These are phyloP conservation scores for Oncopeltus fasciatus DNA, from an alignment of 1,140 invertebrate genomes.

Conservation along the genomic window DNA sequence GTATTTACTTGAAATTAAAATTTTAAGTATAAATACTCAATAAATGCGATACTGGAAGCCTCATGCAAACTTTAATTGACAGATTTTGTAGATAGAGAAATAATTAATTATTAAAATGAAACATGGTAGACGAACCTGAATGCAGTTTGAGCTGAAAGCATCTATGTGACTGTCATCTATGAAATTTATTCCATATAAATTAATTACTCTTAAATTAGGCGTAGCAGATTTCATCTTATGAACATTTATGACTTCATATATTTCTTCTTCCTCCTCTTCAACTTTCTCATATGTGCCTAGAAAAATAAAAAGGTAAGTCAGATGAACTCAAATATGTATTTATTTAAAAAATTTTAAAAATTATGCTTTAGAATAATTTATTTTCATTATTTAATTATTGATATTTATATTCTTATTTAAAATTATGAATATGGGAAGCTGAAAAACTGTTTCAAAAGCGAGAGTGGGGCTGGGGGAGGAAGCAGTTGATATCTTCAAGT, in stretches of 20 bases:
- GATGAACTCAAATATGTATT: too few species aligned
- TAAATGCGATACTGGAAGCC: background rate
- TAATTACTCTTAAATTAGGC: constrained; percentile 87
- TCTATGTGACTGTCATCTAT: constrained; percentile 98
- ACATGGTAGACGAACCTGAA: constrained; percentile 40
- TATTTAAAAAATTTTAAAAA: too few species aligned
- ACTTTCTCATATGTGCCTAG: constrained; percentile 95
- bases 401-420: too few species aligned
- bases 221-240: constrained; percentile 94
- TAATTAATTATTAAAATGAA: background rate
- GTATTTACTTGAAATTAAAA: too few species aligned
- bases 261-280: constrained; percentile 97
- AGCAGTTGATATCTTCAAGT: too few species aligned
- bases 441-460: too few species aligned
- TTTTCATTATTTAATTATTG: too few species aligned
- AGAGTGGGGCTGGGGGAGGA: too few species aligned
- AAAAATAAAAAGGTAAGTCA: too few species aligned
- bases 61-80: background rate
- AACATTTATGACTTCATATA: constrained; percentile 98
- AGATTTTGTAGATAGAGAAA: background rate
- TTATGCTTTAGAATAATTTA: too few species aligned
- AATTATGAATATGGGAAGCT: too few species aligned
- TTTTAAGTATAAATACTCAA: background rate
- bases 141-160: constrained; percentile 87
- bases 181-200: constrained; percentile 94